Base-by-base conservation (phyloP, 2,113 vertebrate species). In the Heterotis niloticus region DNA sequence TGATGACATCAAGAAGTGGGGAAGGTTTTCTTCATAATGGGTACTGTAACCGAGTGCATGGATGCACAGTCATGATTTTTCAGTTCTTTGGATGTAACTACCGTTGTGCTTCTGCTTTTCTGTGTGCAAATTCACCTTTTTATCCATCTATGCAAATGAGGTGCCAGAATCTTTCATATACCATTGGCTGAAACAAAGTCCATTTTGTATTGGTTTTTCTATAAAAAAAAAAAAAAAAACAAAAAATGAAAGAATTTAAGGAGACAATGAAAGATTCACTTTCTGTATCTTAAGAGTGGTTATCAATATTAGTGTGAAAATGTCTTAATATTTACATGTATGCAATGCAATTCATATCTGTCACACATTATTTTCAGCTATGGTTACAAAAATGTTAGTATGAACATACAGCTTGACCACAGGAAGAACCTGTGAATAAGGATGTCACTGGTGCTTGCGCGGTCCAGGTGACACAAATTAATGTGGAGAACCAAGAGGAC, bases 61-160 rank as follows among this genome's bases (percentile, higher is more conserved):
- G 76, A 66, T 16, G 57, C 10, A 24, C 10, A 52, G 28, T 2
- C 28, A 51, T 76, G 20, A 16, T 69, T 69, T 34, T 12, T 5
- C 20, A 10, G 18, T 68, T 76, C 13, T 44, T 20, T 52, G 65
- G 52, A 54, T 52, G 67, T 54, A 65, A 29, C n/a, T 64, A 59
- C n/a, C 51, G 51, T 68, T 24, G 76, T 11, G 9, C 24, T 64
- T 14, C 34, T 64, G 56, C 74, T 34, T 75, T 13, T 69, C 12
- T 28, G n/a, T 68, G 59, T 77, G 75, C 7, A 56, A 52, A 62
- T 57, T 59, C 28, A 52, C 18, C 44, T 73, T 24, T 83, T 83
- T 88, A 86, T 84, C 83, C 86, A 88, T 88, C 91, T 92, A 91
- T 92, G 90, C 91, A 92, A 77, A 87, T 82, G 79, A 86, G 82